Percentiles rank a stretch among this genome's conserved stretches.
These are phyloP conservation scores for Sebastes kiyomatsui DNA, from an alignment of 2,797 vertebrate genomes.

Conservation along the genomic window DNA sequence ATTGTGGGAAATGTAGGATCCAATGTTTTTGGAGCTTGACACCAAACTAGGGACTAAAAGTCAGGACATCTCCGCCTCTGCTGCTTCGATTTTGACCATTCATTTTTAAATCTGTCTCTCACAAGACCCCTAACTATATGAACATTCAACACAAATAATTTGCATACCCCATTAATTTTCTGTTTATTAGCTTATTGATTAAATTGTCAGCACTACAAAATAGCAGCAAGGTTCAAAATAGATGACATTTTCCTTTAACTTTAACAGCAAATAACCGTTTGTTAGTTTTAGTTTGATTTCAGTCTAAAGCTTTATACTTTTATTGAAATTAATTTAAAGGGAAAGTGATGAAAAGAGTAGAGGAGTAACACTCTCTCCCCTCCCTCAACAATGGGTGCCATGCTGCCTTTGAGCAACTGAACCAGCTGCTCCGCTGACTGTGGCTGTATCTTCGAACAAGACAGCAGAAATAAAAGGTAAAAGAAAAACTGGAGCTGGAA, in stretches of 20 bases:
- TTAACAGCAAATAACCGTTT: background rate
- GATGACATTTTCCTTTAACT: background rate
- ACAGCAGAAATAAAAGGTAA: conserved; percentile 18
- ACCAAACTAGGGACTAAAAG: background rate
- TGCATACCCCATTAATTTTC: background rate
- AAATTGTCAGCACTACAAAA: background rate
- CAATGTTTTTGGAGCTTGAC: background rate
- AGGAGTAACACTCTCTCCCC: background rate
- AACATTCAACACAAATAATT: background rate
- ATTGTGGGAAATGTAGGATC: conserved; percentile 7
- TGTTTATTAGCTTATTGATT: background rate
- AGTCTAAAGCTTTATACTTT: background rate
- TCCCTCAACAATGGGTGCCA: background rate
- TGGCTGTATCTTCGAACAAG: background rate
- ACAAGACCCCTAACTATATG: background rate
- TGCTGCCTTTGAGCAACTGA: conserved; percentile 1
- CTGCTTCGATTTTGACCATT: background rate
- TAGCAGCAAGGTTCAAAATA: background rate
- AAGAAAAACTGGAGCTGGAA: conserved; percentile 28
- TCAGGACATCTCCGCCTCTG: background rate
- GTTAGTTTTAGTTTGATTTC: background rate
- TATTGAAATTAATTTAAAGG: background rate
- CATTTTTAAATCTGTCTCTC: background rate
- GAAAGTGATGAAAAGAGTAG: background rate
- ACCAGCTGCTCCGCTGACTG: background rate